These are phyloP conservation scores for Plagiodera versicolora DNA, from an alignment of 2,888 invertebrate genomes.

Conservation along the genomic window DNA sequence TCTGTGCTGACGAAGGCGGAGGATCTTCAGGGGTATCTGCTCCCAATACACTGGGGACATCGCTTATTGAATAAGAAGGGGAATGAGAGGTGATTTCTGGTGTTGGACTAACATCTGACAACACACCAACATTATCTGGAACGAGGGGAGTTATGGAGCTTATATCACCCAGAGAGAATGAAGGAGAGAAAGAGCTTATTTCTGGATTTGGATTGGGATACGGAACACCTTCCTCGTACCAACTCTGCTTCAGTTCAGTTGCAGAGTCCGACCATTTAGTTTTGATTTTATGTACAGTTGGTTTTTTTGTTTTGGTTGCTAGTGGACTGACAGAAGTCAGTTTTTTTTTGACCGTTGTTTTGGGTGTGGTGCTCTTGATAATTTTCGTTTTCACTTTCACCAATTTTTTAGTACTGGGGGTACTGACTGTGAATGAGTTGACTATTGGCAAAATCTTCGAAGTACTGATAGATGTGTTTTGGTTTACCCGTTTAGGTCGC, in stretches of 20 bases:
- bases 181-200: conserved; percentile 48
- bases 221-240: conserved; percentile 51
- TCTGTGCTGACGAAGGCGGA: conserved; percentile 11
- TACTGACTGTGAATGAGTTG: neutral
- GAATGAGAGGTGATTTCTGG: conserved; percentile 50
- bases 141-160: conserved; percentile 16
- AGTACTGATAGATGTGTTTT: too few species aligned
- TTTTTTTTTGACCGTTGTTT: conserved; percentile 8
- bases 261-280: conserved; percentile 59
- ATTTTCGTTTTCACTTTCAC: conserved; percentile 15
- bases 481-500: too few species aligned
- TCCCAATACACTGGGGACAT: conserved; percentile 17
- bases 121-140: neutral
- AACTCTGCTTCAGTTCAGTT: conserved; percentile 56
- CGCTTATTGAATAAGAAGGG: conserved; percentile 42
- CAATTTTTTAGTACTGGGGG: conserved; percentile 2
- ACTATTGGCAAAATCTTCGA: neutral
- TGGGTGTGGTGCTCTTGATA: conserved; percentile 8
- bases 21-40: conserved; percentile 17
- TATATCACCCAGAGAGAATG: conserved; percentile 34
- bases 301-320: conserved; percentile 38
- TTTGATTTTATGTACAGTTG: conserved; percentile 50
- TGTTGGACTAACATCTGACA: conserved; percentile 23
- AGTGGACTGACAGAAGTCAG: neutral
- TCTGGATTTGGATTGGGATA: conserved; percentile 46